Percentiles rank a stretch among this genome's conserved stretches.
phyloP scores from a whole-genome alignment of 1,140 invertebrate species.

The Magallana angulata region DNA sequence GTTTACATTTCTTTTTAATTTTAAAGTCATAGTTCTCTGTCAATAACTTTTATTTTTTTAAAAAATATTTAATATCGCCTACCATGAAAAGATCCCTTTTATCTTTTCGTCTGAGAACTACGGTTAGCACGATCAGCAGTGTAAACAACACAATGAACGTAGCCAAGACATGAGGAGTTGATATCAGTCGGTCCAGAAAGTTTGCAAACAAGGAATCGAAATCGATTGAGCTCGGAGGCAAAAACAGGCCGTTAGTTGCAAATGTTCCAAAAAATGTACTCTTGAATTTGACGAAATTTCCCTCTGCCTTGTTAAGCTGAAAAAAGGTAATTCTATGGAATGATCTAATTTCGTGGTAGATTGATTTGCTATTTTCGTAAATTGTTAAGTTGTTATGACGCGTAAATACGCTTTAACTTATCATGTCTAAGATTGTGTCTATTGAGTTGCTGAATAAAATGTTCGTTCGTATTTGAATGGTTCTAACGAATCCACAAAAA shows the following conservation, averaged over 20 bases:
- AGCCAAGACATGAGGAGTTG: slow-evolving; percentile 16
- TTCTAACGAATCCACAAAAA: no score
- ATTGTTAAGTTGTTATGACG: no score
- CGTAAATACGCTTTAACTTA: no score
- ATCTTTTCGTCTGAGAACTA: slow-evolving; percentile 25
- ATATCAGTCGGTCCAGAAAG: slow-evolving; percentile 4
- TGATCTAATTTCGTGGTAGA: no score
- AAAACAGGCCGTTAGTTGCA: slow-evolving; percentile 2
- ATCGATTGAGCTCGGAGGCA: slow-evolving; percentile 22
- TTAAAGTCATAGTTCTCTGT: no score
- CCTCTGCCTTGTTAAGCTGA: slow-evolving; percentile 9
- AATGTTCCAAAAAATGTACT: slow-evolving; percentile 45
- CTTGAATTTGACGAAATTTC: slow-evolving; percentile 1
- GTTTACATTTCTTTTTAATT: no score
- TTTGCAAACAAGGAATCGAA: slow-evolving; percentile 37
- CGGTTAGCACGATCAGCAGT: background rate
- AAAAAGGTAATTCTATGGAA: background rate
- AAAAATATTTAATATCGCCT: background rate
- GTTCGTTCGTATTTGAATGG: no score
- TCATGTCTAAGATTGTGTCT: no score
- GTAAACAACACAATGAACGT: background rate
- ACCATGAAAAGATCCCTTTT: slow-evolving; percentile 31
- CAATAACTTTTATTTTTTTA: no score
- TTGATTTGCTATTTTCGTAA: no score
- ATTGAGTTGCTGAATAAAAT: no score